Conservation (phyloP, 2,113 vertebrate species). For the Helogale parvula region DNA sequence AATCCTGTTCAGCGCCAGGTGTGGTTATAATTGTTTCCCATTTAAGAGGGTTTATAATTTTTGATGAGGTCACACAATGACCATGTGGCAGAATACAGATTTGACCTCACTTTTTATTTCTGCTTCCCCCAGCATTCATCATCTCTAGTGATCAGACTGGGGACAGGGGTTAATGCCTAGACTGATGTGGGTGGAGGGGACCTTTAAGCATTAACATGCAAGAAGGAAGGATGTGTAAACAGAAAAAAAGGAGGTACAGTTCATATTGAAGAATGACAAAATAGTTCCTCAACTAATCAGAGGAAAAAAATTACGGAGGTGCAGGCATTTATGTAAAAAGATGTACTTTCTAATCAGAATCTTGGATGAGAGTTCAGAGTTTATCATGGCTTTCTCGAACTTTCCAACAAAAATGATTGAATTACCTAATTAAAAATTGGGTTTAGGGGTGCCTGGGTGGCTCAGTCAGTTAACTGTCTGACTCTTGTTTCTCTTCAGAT, state of each 20-base stretch:
- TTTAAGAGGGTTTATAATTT: not conserved
- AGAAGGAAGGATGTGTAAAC: not conserved
- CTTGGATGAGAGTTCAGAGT: not conserved
- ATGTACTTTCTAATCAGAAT: not conserved
- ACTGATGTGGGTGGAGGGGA: accelerated
- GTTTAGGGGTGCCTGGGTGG: not conserved
- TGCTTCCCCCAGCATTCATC: not conserved
- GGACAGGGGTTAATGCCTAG: not conserved
- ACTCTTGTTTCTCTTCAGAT: not conserved
- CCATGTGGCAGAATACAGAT: not conserved
- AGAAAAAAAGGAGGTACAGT: not conserved
- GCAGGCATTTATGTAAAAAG: not conserved
- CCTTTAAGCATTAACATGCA: accelerated
- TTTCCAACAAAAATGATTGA: not conserved
- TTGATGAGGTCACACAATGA: not conserved
- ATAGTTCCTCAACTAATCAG: not conserved
- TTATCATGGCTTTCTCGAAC: not conserved
- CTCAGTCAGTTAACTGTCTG: not conserved
- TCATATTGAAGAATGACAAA: not conserved
- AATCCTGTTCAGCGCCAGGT: not conserved
- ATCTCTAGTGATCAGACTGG: too few species aligned
- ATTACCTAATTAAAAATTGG: not conserved
- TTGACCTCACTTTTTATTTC: not conserved
- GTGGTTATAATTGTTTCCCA: not conserved
- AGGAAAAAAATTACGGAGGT: not conserved